These are phyloP conservation scores for Murina feae DNA, from an alignment of 2,113 vertebrate species.

Conservation along the genomic window DNA sequence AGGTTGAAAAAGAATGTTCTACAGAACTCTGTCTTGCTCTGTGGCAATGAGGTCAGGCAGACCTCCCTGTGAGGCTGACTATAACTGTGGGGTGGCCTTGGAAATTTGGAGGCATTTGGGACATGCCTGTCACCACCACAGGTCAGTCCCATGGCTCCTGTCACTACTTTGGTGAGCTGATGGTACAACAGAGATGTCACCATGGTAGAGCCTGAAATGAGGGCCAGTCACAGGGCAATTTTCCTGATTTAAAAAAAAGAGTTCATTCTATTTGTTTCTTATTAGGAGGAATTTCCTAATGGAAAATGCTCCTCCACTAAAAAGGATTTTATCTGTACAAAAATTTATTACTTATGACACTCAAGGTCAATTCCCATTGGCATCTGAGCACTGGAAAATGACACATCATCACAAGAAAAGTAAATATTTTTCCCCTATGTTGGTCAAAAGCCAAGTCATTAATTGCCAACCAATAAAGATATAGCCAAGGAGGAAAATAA, in stretches of 20 bases:
- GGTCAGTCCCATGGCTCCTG: background rate
- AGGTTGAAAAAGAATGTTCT: background rate
- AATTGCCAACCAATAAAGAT: constrained; percentile 39
- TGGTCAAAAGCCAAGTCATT: constrained; percentile 55
- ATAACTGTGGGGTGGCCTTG: background rate
- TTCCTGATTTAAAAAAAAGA: background rate
- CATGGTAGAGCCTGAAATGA: background rate
- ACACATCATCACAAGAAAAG: constrained; percentile 16
- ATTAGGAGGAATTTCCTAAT: background rate
- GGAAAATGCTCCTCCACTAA: constrained; percentile 2
- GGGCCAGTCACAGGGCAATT: background rate
- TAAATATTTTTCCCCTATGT: background rate
- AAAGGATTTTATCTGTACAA: constrained; percentile 7
- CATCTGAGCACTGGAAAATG: constrained; percentile 7
- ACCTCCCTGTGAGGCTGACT: background rate
- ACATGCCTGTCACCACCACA: background rate
- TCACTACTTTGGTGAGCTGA: background rate
- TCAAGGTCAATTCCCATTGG: background rate
- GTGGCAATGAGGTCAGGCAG: background rate
- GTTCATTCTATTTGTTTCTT: background rate
- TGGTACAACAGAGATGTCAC: background rate
- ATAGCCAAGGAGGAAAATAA: constrained; percentile 34
- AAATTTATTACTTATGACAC: background rate
- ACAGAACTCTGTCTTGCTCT: background rate
- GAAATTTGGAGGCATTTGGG: background rate